Evolutionary conservation across 2,888 invertebrate genomes (phyloP), one percentile per base, ranked within the genome.

Genomic region (Aradus depressus): DNA sequence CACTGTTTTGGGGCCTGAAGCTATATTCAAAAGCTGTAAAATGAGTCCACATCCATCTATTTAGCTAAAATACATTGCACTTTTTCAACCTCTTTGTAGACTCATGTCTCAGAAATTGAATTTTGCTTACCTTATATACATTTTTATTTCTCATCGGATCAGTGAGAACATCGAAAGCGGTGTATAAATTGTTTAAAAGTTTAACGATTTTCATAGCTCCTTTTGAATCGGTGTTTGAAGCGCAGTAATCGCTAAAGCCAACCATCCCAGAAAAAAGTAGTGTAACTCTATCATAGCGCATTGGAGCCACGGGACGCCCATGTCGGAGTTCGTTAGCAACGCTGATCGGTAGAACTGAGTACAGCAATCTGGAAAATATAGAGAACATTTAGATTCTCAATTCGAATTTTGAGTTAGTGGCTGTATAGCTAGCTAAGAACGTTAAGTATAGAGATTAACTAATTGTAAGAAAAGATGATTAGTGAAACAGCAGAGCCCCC

Each of bases 121-220:
- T n/a, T n/a, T n/a, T n/a, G 16, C 22, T 53, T 68, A 91, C 93
- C 84, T 95, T 95, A 66, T 92, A 95, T 45, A 93, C 89, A 67
- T 93, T 88, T 31, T 91, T 87, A 70, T 93, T 92, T 61, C 83
- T 80, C 65, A 84, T 87, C 4, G 90, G 88, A 69, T 93, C 92
- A 8, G 93, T 90, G 35, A 95, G 75, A 34, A 85, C 89, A 70
- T 95, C 95, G 64, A 93, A 93, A 3, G 90, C 84, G 0, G 91
- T 93, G 67, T 95, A 95, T 58, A 95, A 75, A 65, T 87, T 83
- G 68, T 95, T 95, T 43, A 95, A 77, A 79, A 93, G 84, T 68
- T 85, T 79, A 6, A 95, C 93, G 58, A 95, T 93, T 72, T 91
- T 91, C 89, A 93, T 93, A 38, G 92, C 93, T 1, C 92, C 92